These are phyloP conservation scores for Epicampocera succincta DNA, from an alignment of 2,888 invertebrate genomes.

Conservation along the genomic window DNA sequence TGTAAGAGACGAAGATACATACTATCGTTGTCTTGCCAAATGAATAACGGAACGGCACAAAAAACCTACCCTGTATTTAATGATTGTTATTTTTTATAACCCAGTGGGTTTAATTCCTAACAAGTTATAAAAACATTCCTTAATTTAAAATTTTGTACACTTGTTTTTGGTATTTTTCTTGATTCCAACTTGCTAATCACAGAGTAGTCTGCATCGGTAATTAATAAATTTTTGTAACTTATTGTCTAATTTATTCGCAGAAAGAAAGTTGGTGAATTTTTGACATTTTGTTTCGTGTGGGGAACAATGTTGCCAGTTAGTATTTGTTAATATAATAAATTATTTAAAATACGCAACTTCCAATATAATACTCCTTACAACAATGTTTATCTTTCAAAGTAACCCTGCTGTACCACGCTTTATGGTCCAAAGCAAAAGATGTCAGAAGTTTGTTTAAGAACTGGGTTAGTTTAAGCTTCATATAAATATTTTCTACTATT, in stretches of 20 bases:
- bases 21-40: neutral
- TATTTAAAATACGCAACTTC: no score
- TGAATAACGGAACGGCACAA: neutral
- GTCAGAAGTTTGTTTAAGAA: no score
- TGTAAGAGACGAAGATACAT: neutral
- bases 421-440: no score
- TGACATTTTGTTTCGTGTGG: slow-evolving; percentile 56
- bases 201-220: no score
- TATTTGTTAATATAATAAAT: no score
- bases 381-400: no score
- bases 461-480: no score
- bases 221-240: neutral
- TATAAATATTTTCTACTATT: no score
- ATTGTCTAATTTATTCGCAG: slow-evolving; percentile 29
- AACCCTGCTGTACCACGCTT: no score
- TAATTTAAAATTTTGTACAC: slow-evolving; percentile 43
- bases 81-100: slow-evolving; percentile 42
- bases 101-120: slow-evolving; percentile 16
- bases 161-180: slow-evolving; percentile 28
- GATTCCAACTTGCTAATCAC: neutral
- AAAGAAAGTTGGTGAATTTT: slow-evolving; percentile 15
- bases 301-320: slow-evolving; percentile 2
- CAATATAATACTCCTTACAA: no score
- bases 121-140: slow-evolving; percentile 35
- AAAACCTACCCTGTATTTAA: slow-evolving; percentile 44